These are phyloP conservation scores for Eristalinus sepulchralis DNA, from an alignment of 2,888 invertebrate species.

Conservation along the genomic window DNA sequence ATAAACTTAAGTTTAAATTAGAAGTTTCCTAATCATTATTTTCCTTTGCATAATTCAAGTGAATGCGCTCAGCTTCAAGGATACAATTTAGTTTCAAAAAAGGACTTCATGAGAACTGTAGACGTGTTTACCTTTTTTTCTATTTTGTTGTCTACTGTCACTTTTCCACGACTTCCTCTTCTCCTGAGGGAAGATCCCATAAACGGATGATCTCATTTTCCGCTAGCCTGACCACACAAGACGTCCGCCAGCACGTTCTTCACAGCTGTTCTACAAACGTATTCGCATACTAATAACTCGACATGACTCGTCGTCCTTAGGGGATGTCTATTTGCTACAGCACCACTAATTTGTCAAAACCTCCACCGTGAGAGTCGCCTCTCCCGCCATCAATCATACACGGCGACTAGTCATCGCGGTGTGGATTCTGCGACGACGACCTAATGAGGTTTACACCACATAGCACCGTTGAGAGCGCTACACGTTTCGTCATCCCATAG, in stretches of 20 bases:
- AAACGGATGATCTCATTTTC: neutral
- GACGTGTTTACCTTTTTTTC: no score
- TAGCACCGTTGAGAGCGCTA: slow-evolving; percentile 1
- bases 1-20: no score
- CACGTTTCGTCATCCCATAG: slow-evolving; percentile 56
- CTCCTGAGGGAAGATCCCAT: neutral
- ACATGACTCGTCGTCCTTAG: neutral
- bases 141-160: neutral
- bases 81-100: no score
- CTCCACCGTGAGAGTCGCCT: neutral
- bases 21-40: no score
- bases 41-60: no score
- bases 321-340: neutral
- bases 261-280: neutral
- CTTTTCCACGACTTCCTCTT: neutral
- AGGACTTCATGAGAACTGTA: no score
- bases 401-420: neutral
- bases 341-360: slow-evolving; percentile 14
- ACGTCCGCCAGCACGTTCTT: neutral
- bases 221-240: neutral
- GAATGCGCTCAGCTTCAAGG: no score
- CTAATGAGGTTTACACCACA: slow-evolving; percentile 10
- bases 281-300: neutral
- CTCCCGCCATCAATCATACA: neutral
- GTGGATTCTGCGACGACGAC: neutral